A percentile compares a stretch with the other conserved stretches of the same genome.
Conservation (phyloP, 2,797 vertebrate genomes). For the Lemur catta region DNA sequence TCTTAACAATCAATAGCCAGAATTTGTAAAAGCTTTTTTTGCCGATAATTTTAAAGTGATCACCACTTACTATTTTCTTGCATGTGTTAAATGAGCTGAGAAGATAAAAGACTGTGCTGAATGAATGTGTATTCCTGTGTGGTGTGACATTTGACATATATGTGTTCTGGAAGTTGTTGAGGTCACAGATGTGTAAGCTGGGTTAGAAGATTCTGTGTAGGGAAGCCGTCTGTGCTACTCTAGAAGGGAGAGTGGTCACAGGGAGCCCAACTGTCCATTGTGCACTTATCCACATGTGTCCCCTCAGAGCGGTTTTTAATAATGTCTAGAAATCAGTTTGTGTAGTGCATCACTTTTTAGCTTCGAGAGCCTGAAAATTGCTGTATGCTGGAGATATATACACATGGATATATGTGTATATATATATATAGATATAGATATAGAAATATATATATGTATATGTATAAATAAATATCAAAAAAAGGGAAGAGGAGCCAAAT, state of each 20-base stretch:
- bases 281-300: neutral
- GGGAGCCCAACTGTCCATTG: neutral
- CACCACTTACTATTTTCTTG: neutral
- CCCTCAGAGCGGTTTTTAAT: neutral
- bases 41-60: neutral
- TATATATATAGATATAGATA: too few relatives aligned
- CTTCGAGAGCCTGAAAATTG: neutral
- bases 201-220: neutral
- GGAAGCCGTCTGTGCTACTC: neutral
- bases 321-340: neutral
- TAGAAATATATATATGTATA: too few relatives aligned
- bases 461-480: neutral
- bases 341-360: neutral
- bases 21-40: neutral
- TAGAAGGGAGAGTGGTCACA: neutral
- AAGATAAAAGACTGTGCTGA: neutral
- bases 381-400: neutral
- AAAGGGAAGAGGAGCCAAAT: neutral
- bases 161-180: neutral
- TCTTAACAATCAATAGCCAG: neutral
- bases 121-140: neutral
- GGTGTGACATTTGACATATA: neutral
- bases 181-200: neutral
- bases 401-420: too few relatives aligned
- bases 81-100: neutral